Evolutionary conservation across 2,797 vertebrate species (phyloP), one percentile per base, ranked within the genome.

Genomic region (Poeciliopsis infans): DNA sequence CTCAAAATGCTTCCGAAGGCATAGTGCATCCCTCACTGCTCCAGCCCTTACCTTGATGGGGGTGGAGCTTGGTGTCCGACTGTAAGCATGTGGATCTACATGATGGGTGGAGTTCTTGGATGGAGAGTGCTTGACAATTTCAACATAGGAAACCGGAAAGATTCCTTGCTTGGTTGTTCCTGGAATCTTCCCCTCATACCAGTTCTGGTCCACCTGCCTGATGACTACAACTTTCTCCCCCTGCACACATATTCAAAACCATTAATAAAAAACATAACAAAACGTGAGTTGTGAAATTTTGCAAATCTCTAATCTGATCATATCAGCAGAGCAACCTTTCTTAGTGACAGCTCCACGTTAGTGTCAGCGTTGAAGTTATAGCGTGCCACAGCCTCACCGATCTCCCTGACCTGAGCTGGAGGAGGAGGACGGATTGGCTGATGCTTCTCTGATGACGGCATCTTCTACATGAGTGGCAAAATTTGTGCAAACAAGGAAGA

Each of bases 331-430:
- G 41, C n/a, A 95, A 97, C 98, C 98, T 99, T 99, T 94, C 96
- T 95, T 75, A 99, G 96, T 0, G 98, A 99, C 41, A 99, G 94
- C 93, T 99, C 98, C 93, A 99, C 98, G 0, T 97, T 98, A 43
- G 98, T 99, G 90, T 99, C 98, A n/a, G 98, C 98, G 18, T 92
- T 99, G 92, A 99, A 99, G 91, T 97, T 99, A 15, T 98, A 99
- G 91, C 98, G 98, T 84, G 98, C 97, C 90, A 98, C 79, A 18
- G 97, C 98, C 92, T 99, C 97, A 85, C 98, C 98, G 23, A 99
- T 98, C 86, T 99, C 98, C 93, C 96, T 95, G 47, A 96, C 93
- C 25, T 98, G 97, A 76, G 97, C 97, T 46, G 98, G 98, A 16
- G 98, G 98, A 83, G 98, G 98, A 61, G 98, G 98, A 89, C 98